Conservation (phyloP, 2,888 invertebrate species). For the Adineta ricciae region DNA sequence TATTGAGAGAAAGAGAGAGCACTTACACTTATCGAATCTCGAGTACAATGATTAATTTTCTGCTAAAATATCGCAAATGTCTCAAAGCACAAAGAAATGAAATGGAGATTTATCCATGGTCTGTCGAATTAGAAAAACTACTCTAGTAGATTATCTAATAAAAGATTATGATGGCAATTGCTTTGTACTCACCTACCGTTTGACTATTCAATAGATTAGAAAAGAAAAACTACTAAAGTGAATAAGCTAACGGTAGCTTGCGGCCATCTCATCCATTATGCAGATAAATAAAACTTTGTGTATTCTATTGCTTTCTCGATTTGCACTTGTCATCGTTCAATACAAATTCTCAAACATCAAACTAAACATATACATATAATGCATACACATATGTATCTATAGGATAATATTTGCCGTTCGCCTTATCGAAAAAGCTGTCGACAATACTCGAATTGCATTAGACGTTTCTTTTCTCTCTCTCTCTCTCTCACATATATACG, state of each 20-base stretch:
- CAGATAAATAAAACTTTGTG: not conserved
- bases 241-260: not conserved
- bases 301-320: not conserved
- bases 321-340: not conserved
- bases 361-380: not conserved
- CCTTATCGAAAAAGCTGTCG: not conserved
- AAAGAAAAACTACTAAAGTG: not conserved
- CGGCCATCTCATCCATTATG: not conserved
- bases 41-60: not conserved
- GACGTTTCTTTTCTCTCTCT: not conserved
- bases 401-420: not conserved
- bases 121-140: not conserved
- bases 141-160: no score
- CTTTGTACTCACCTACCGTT: not conserved
- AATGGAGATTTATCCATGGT: no score
- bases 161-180: not conserved
- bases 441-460: not conserved
- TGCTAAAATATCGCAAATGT: not conserved
- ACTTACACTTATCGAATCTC: not conserved
- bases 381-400: not conserved
- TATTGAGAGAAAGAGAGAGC: not conserved
- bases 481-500: not conserved
- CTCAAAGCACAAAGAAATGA: not conserved
- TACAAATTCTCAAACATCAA: not conserved
- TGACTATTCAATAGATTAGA: not conserved